Base-by-base conservation (phyloP, 2,797 vertebrate species). In the Hirundo rustica region DNA sequence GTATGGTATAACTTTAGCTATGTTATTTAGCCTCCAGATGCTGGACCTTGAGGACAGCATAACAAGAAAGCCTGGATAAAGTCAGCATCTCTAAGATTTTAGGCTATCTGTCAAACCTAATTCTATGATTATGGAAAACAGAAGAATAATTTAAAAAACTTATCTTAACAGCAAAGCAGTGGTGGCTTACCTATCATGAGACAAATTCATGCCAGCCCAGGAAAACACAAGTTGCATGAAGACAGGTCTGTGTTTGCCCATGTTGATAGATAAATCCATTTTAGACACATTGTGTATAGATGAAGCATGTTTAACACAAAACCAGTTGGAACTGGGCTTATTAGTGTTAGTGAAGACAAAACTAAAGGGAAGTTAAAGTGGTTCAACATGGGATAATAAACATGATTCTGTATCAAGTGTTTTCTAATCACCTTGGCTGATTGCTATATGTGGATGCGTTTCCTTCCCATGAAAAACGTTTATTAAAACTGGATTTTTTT, bases 341-440 rank as follows among this genome's bases (percentile, higher is more conserved):
- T 55, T 60, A 66, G 20, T 79, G 32, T 53, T 51, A 71, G 16
- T 5, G 4, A 88, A 89, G 23, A 19, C 47, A 79, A 84, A 66
- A 70, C 51, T 22, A 68, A 57, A 65, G 27, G 20, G 32, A 85
- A 72, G 8, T 74, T 71, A 12, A 50, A 58, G 29, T 10, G 32
- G 7, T 38, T 88, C 27, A 53, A 11, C 20, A 8, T 30, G 27
- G 44, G 27, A 53, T 87, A 36, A 92, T 84, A 71, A 74, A 65
- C 19, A 54, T 0, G 0, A 47, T 78, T 89, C 26, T 0, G 0
- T 23, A 64, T 64, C 16, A 45, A 66, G 5, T 55, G 17, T 60
- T 81, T 90, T 83, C 16, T 40, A 34, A 48, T 47, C 70, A 54
- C 10, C 13, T 19, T 83, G 53, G 7, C n/a, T 88, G 44, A 44